phyloP scores from a whole-genome alignment of 2,113 vertebrate genomes.

The Etheostoma cragini region DNA sequence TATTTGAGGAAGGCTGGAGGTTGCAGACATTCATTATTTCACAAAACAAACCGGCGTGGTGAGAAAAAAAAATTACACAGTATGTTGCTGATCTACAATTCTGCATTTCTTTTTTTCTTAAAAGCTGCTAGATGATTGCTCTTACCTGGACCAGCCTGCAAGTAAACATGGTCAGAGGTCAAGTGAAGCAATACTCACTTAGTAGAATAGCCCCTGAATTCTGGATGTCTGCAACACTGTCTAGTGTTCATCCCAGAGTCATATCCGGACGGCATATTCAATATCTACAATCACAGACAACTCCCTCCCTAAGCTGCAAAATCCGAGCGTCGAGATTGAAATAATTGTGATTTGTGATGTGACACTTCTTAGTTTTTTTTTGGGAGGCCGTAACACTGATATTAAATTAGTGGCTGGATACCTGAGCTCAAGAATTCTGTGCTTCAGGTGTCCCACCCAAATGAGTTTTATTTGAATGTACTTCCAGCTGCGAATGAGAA shows the following conservation, averaged over 20 bases:
- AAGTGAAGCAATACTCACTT: constrained; percentile 11
- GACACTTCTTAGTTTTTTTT: constrained; percentile 21
- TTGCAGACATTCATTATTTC: constrained; percentile 40
- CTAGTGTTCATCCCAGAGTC: not conserved
- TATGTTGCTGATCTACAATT: not conserved
- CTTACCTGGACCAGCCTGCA: not conserved
- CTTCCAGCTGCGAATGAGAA: constrained; percentile 46
- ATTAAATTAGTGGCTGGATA: constrained; percentile 65
- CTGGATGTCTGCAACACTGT: not conserved
- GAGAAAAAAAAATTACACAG: not conserved
- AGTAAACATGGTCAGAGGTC: constrained; percentile 17
- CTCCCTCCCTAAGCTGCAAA: constrained; percentile 41
- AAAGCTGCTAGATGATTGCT: not conserved
- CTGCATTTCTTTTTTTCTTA: constrained; percentile 8
- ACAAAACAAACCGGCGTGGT: constrained; percentile 25
- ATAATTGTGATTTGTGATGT: constrained; percentile 50
- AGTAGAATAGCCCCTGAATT: not conserved
- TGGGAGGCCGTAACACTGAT: constrained; percentile 27
- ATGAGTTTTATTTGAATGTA: constrained; percentile 49
- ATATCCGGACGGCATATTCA: constrained; percentile 28
- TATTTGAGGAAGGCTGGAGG: constrained; percentile 47
- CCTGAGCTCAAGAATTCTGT: constrained; percentile 35
- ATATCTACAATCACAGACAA: constrained; percentile 30
- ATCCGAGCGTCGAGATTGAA: constrained; percentile 38
- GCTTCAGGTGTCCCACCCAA: constrained; percentile 33